phyloP scores from a whole-genome alignment of 2,797 vertebrate species.

The Novumbra hubbsi region DNA sequence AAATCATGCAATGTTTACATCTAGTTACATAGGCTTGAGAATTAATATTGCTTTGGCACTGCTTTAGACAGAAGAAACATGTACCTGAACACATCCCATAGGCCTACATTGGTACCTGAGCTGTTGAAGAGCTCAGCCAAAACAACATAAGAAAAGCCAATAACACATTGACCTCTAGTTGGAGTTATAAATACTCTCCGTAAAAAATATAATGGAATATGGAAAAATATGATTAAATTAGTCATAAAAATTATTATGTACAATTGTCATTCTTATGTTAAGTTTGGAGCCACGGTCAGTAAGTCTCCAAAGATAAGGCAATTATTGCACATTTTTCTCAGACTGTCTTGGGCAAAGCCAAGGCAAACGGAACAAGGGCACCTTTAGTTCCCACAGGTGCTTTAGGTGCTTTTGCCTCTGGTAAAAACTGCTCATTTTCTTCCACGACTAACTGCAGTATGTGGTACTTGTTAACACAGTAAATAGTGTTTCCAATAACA shows the following conservation, averaged over 20 bases:
- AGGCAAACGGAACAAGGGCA: slow-evolving; percentile 81
- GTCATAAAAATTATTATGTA: neutral
- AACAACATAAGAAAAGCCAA: neutral
- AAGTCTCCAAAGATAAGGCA: neutral
- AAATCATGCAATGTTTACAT: neutral
- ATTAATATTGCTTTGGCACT: neutral
- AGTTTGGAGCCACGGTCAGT: neutral
- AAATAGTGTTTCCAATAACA: slow-evolving; percentile 81
- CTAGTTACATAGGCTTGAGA: neutral
- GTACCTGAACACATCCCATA: neutral
- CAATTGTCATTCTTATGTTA: neutral
- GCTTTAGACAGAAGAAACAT: neutral
- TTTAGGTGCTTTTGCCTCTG: slow-evolving; percentile 71
- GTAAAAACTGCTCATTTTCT: slow-evolving; percentile 72
- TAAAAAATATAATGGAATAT: neutral
- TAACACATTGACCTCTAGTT: neutral
- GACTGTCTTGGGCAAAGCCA: slow-evolving; percentile 67
- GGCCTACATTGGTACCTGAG: neutral
- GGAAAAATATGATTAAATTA: neutral
- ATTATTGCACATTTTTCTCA: neutral
- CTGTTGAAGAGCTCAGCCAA: neutral
- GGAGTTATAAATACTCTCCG: neutral
- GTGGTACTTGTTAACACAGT: slow-evolving; percentile 84
- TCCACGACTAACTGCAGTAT: slow-evolving; percentile 79
- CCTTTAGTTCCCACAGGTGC: slow-evolving; percentile 78